These are phyloP conservation scores for Sebastiscus tertius DNA, from an alignment of 2,797 vertebrate species.

Conservation along the genomic window DNA sequence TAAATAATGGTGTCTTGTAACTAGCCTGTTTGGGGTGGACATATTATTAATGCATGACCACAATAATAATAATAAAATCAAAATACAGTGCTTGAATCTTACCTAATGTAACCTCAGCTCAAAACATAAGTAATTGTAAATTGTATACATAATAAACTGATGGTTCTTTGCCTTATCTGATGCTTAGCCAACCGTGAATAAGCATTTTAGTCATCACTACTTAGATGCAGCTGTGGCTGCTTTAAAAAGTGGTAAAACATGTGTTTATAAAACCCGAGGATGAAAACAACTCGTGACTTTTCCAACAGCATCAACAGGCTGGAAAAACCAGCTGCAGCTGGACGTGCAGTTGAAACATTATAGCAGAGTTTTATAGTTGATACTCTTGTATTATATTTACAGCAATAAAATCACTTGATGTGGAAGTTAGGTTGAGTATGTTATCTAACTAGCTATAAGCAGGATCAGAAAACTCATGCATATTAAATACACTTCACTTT, in stretches of 20 bases:
- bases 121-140: not conserved
- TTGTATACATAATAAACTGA: not conserved
- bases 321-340: not conserved
- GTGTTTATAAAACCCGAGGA: not conserved
- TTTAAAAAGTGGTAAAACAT: not conserved
- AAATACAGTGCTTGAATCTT: not conserved
- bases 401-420: not conserved
- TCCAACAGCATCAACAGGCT: not conserved
- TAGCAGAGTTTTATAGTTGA: fast-evolving
- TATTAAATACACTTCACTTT: not conserved
- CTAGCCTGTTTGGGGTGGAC: too few relatives aligned
- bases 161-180: not conserved
- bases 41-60: too few relatives aligned
- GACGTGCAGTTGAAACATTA: not conserved
- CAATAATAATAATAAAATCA: too few relatives aligned
- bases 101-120: not conserved
- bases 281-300: slow-evolving; percentile 25
- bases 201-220: not conserved
- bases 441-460: not conserved
- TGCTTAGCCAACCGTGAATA: not conserved
- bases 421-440: fast-evolving
- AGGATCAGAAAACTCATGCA: not conserved
- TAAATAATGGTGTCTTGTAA: too few relatives aligned
- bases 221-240: not conserved
- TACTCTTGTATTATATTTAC: not conserved